Conservation (phyloP, 64 coral and sea anemone species). For the Acropora yongei region DNA sequence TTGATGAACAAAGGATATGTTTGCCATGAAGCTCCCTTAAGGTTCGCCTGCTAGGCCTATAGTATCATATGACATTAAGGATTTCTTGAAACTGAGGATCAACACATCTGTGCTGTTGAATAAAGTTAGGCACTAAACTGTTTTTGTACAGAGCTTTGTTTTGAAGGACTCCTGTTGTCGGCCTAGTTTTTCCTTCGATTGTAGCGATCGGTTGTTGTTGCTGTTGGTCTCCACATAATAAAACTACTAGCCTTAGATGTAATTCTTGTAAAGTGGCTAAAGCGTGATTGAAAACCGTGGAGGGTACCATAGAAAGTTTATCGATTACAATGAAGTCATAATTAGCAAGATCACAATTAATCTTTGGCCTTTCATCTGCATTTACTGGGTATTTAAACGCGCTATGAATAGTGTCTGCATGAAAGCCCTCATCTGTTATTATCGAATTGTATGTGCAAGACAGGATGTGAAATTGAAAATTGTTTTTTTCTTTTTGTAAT, state of each 20-base stretch:
- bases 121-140: background rate
- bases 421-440: background rate
- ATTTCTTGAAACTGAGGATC: background rate
- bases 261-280: background rate
- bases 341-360: background rate
- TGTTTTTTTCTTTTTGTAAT: too few relatives aligned
- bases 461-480: background rate
- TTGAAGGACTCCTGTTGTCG: background rate
- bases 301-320: background rate
- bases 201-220: background rate
- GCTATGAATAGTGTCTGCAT: slow-evolving; percentile 26
- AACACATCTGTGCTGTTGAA: background rate
- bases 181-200: background rate
- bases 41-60: background rate
- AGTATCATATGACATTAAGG: background rate
- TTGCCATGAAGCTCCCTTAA: too few relatives aligned
- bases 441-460: background rate
- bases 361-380: background rate
- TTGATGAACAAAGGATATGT: too few relatives aligned
- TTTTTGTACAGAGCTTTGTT: background rate
- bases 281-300: background rate
- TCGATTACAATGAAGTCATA: background rate
- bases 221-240: background rate
- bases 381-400: slow-evolving; percentile 9
- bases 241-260: background rate